Evolutionary conservation across 1,140 invertebrate genomes (phyloP).

Genomic region (Carposina sasakii): DNA sequence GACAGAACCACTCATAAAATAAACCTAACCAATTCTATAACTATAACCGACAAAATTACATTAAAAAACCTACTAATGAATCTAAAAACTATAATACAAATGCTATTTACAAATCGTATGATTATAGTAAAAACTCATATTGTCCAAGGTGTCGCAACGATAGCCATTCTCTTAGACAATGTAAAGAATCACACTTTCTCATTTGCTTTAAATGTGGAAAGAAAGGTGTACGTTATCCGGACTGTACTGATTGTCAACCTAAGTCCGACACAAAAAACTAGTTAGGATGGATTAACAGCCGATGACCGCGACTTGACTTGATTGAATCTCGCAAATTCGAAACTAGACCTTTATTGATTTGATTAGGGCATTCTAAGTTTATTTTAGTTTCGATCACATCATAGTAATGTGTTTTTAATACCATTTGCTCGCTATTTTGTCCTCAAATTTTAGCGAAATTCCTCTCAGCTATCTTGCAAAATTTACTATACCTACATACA

Average conservation of each 20-base stretch:
- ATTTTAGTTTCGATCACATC: too few relatives aligned
- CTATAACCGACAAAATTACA: background rate
- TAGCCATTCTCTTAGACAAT: constrained; percentile 8
- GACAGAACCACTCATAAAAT: too few relatives aligned
- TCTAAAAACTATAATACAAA: background rate
- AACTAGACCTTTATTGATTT: too few relatives aligned
- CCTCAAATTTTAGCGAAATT: too few relatives aligned
- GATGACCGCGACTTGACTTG: too few relatives aligned
- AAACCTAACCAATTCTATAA: background rate
- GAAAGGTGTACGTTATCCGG: constrained; percentile 10
- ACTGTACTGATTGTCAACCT: background rate
- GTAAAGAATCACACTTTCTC: constrained; percentile 4
- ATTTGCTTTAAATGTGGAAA: constrained; percentile 28
- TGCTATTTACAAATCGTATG: background rate
- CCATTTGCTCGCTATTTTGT: too few relatives aligned
- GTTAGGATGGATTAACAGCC: background rate
- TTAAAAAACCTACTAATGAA: background rate
- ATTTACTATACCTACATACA: too few relatives aligned
- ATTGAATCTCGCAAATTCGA: too few relatives aligned
- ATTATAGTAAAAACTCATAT: background rate
- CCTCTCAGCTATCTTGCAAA: too few relatives aligned
- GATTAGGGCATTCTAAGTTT: too few relatives aligned
- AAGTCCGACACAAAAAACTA: constrained; percentile 7
- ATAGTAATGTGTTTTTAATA: too few relatives aligned
- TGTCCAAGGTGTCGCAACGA: constrained; percentile 15